Evolutionary conservation across 2,113 vertebrate genomes (phyloP), one percentile per base, ranked within the genome.

Genomic region (Pontoporia blainvillei): DNA sequence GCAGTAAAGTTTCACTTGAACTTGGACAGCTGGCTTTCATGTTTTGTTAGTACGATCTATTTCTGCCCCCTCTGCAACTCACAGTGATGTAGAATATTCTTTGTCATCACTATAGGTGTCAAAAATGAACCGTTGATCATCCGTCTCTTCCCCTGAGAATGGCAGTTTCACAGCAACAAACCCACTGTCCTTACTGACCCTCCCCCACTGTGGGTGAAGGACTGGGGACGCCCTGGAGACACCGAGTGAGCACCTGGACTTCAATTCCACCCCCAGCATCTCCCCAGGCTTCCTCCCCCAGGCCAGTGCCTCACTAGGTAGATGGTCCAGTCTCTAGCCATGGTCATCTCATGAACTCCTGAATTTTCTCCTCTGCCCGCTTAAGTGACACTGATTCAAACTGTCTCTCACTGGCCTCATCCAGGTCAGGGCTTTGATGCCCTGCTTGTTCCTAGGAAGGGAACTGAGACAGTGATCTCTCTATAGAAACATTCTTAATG

Each of bases 101-200:
- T 4, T 57, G n/a, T 71, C 25, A 66, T 92, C 9, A 15, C 5
- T 89, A 5, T 20, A n/a, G 39, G 11, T 46, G 8, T 64, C 66
- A 5, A 21, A 75, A 81, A 31, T 36, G 17, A 85, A 69, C 34
- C 23, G 7, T 39, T 21, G 29, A 17, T 39, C 25, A 36, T 34
- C 3, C 20, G 4, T 57, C 20, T 66, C 3, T 49, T 72, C n/a
- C 15, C 20, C 62, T 61, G n/a, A 11, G 44, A 62, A 64, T 49
- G 52, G 13, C 9, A 57, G 14, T 62, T 86, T 41, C 7, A 49
- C 23, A 12, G 1, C 62, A 39, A 61, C 4, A 31, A 88, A 6
- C 8, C 44, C 5, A 44, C 6, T 6, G 12, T 83, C 46, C 31
- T 46, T 31, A 4, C 3, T 0, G 14, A 4, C 10, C 20, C 4